Conservation (phyloP, 53 echinoderm and acorn worm genomes). For the Patiria pectinifera region DNA sequence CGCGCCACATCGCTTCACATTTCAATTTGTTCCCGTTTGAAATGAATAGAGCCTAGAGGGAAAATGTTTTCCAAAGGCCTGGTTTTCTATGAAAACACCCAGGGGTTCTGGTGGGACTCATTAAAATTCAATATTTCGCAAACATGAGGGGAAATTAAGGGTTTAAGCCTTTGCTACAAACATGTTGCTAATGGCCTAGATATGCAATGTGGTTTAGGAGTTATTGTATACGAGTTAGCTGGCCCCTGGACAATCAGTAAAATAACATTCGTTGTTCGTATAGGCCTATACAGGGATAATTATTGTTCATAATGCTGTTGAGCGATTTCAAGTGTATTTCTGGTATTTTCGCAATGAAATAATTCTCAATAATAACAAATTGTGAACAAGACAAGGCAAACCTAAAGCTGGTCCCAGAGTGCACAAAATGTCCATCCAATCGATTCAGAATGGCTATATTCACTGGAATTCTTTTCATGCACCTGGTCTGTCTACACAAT, state of each 20-base stretch:
- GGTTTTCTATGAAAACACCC: conserved; percentile 17
- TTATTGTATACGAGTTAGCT: not conserved
- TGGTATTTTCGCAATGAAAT: too few species aligned
- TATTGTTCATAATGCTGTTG: not conserved
- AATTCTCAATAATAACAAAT: too few species aligned
- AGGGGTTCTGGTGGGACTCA: conserved; percentile 13
- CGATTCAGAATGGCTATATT: too few species aligned
- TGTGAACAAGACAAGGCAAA: too few species aligned
- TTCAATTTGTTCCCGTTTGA: conserved; percentile 9
- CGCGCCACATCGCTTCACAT: not conserved
- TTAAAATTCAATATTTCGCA: conserved; percentile 19
- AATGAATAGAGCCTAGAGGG: not conserved
- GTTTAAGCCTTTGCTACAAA: not conserved
- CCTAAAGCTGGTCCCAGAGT: too few species aligned
- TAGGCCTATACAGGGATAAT: not conserved
- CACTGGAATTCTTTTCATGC: too few species aligned
- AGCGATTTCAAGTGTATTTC: too few species aligned
- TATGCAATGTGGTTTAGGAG: not conserved
- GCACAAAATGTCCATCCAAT: too few species aligned
- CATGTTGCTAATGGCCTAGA: not conserved
- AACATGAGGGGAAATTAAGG: not conserved
- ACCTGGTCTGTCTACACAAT: too few species aligned
- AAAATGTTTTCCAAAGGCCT: not conserved
- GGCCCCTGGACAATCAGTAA: too few species aligned
- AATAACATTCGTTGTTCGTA: not conserved